A percentile compares a stretch with the other conserved stretches of the same genome.
These are phyloP conservation scores for Heliconius eleuchia DNA, from an alignment of 1,140 invertebrate genomes.

Conservation along the genomic window DNA sequence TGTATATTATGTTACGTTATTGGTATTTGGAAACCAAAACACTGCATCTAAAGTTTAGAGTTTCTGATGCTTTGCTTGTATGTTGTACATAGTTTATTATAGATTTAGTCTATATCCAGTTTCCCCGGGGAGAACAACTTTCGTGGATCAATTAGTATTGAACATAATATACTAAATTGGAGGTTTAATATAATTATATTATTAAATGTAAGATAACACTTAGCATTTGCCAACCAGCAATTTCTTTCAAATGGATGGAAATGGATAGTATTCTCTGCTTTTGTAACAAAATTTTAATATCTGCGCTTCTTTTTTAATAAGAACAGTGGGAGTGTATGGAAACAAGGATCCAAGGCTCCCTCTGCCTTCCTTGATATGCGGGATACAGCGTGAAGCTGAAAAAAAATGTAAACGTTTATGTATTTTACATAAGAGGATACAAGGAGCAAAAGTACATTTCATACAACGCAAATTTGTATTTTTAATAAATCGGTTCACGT, in stretches of 20 bases:
- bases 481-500: conserved; percentile 23
- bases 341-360: neutral
- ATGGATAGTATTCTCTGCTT: too few species aligned
- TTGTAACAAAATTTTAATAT: neutral
- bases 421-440: neutral
- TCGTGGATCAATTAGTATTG: conserved; percentile 3
- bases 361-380: neutral
- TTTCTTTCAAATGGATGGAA: neutral
- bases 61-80: neutral
- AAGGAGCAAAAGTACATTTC: neutral
- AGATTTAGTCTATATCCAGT: conserved; percentile 1
- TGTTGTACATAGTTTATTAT: neutral
- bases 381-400: neutral
- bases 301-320: too few species aligned
- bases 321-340: neutral
- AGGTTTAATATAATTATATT: neutral
- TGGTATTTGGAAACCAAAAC: too few species aligned
- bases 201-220: neutral
- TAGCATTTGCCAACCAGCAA: neutral
- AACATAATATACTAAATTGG: neutral
- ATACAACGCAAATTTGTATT: neutral
- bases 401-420: neutral
- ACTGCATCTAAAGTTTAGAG: neutral
- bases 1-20: neutral
- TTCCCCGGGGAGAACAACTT: neutral